Base-by-base conservation (phyloP, 2,888 invertebrate species). In the Chrysolina haemoptera region DNA sequence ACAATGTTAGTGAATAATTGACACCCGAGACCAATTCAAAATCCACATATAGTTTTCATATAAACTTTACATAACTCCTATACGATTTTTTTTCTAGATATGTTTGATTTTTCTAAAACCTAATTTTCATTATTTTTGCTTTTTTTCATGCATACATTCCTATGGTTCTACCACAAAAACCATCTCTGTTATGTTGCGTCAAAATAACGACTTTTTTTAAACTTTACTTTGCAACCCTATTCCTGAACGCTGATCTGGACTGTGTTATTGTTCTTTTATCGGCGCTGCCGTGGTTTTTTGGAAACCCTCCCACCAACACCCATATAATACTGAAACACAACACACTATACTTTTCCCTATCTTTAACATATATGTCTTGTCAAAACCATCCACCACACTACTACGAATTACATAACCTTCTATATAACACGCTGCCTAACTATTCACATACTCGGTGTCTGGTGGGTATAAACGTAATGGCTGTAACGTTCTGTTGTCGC, bases 401-500 rank as follows among this genome's bases (percentile, higher is more conserved):
- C 65, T 64, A 69, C 55, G 59, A 72, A 70, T 62, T 35, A 66
- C 65, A 79, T 71, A 75, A 74, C 76, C 76, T 65, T 69, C 46
- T 65, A 72, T 46, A 70, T 50, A 68, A 80, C 79, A 78, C 77
- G 77, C 74, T 74, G 78, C 73, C 74, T 75, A 74, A 71, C 63
- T 68, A 68, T 70, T 76, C 79, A 83, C 80, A 81, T 78, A 78
- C 80, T 80, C 82, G 87, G 87, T 87, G 87, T 86, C 84, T 87
- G 88, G 87, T 87, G 87, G 88, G 87, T 86, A 85, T 85, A 73
- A 77, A 82, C 86, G 83, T 84, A 83, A 83, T 87, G 82, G 86
- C 87, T 87, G 87, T 87, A 86, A 86, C 86, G 86, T 86, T 86
- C 84, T 86, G 86, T 87, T 87, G 86, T 87, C 87, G 86, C 86